A percentile compares a stretch with the other conserved stretches of the same genome.
Evolutionary conservation across 2,888 invertebrate species (phyloP).

Genomic region (Didymodactylos carnosus): DNA sequence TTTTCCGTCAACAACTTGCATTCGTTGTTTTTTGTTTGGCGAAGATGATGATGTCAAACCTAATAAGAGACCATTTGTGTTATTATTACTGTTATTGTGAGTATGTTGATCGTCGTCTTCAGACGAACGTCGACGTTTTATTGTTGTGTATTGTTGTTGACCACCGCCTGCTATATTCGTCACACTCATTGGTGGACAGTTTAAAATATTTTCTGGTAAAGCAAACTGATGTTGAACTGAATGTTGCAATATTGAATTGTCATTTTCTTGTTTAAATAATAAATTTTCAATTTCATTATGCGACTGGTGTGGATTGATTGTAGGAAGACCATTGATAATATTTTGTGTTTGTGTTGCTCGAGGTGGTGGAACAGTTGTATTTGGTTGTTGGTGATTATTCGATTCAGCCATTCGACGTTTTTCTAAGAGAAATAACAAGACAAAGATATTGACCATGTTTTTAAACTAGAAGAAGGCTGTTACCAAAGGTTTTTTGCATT

Average conservation of each 20-base stretch:
- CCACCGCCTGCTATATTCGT: background rate
- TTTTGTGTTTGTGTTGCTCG: background rate
- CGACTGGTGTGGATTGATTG: no score
- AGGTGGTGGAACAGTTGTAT: background rate
- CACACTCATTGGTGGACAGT: background rate
- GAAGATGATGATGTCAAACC: no score
- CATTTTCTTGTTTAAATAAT: background rate
- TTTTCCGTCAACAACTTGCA: background rate
- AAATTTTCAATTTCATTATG: constrained; percentile 1
- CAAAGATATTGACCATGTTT: no score
- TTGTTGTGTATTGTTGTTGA: background rate
- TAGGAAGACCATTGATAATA: background rate
- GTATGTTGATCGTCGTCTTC: background rate
- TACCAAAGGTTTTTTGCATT: no score
- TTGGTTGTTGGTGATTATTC: background rate
- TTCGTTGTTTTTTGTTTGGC: background rate
- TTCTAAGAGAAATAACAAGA: no score
- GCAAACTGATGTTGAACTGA: no score
- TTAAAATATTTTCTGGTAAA: background rate
- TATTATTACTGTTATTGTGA: no score
- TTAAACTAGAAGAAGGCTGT: no score
- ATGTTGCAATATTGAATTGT: background rate
- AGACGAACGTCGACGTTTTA: background rate
- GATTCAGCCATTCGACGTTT: background rate
- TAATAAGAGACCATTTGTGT: background rate